These are phyloP conservation scores for Rosalia funebris DNA, from an alignment of 2,888 invertebrate species.

Conservation along the genomic window DNA sequence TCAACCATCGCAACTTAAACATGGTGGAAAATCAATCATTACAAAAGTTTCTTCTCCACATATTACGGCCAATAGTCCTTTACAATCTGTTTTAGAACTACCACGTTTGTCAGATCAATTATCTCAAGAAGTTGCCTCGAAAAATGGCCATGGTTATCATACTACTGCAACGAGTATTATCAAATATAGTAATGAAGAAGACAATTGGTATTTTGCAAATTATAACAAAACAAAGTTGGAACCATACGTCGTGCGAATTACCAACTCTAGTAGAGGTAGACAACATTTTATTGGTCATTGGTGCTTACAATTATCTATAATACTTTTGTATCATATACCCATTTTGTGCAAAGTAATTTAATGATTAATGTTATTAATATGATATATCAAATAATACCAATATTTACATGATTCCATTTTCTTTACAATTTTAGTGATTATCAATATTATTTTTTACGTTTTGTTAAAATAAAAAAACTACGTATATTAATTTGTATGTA, in stretches of 20 bases:
- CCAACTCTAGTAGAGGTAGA: slow-evolving; percentile 1
- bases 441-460: too few relatives aligned
- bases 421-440: too few relatives aligned
- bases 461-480: too few relatives aligned
- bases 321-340: too few relatives aligned
- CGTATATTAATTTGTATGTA: too few relatives aligned
- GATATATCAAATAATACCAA: too few relatives aligned
- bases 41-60: slow-evolving; percentile 69
- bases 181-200: slow-evolving; percentile 64
- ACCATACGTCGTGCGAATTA: slow-evolving; percentile 58
- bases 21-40: slow-evolving; percentile 68
- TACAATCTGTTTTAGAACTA: slow-evolving; percentile 44
- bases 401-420: too few relatives aligned
- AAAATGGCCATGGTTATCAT: slow-evolving; percentile 37
- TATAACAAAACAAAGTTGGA: slow-evolving; percentile 75
- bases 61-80: slow-evolving; percentile 44
- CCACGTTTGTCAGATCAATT: slow-evolving; percentile 39
- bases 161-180: slow-evolving; percentile 58
- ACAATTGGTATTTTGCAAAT: slow-evolving; percentile 89
- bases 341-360: too few relatives aligned
- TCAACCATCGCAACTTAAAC: slow-evolving; percentile 62
- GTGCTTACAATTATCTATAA: neutral
- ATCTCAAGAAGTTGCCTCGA: slow-evolving; percentile 41
- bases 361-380: too few relatives aligned
- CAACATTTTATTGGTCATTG: neutral